Percentiles rank a stretch among this genome's conserved stretches.
phyloP scores from a whole-genome alignment of 2,888 invertebrate species.

The Emesis furor region DNA sequence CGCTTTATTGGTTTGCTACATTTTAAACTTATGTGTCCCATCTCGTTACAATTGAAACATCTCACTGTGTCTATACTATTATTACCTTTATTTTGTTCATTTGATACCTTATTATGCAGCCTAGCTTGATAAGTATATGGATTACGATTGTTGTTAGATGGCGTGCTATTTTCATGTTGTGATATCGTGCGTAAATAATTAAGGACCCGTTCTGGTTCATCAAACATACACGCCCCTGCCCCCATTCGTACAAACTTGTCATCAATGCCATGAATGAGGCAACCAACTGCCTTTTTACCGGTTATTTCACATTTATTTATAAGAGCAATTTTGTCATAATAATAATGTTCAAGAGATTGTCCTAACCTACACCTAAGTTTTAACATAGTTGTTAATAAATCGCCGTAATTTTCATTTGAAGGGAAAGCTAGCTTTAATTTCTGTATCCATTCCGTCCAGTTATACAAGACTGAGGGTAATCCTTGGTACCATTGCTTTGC shows the following conservation, averaged over 20 bases:
- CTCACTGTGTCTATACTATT: too few relatives aligned
- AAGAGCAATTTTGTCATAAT: constrained; percentile 68
- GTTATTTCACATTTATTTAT: constrained; percentile 67
- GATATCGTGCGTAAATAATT: constrained; percentile 45
- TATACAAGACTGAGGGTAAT: constrained; percentile 63
- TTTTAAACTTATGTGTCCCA: constrained; percentile 47
- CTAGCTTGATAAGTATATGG: neutral
- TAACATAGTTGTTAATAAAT: constrained; percentile 59
- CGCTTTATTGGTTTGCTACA: constrained; percentile 48
- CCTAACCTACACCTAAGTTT: constrained; percentile 62
- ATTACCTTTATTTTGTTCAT: too few relatives aligned
- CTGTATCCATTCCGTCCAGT: constrained; percentile 69
- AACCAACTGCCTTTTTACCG: constrained; percentile 64
- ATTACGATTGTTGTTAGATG: neutral
- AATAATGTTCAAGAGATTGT: constrained; percentile 64
- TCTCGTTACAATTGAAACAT: constrained; percentile 5
- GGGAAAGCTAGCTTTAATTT: constrained; percentile 69
- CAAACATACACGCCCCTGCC: constrained; percentile 54
- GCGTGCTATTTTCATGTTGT: neutral
- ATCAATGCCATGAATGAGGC: constrained; percentile 67
- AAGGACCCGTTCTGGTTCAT: constrained; percentile 59
- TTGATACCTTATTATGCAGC: neutral
- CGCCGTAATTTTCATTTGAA: constrained; percentile 67
- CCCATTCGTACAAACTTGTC: constrained; percentile 70
- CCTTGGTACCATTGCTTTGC: constrained; percentile 71